Evolutionary conservation across 2,113 vertebrate species (phyloP), one percentile per base, ranked within the genome.

Genomic region (Phylloscopus whistleri): DNA sequence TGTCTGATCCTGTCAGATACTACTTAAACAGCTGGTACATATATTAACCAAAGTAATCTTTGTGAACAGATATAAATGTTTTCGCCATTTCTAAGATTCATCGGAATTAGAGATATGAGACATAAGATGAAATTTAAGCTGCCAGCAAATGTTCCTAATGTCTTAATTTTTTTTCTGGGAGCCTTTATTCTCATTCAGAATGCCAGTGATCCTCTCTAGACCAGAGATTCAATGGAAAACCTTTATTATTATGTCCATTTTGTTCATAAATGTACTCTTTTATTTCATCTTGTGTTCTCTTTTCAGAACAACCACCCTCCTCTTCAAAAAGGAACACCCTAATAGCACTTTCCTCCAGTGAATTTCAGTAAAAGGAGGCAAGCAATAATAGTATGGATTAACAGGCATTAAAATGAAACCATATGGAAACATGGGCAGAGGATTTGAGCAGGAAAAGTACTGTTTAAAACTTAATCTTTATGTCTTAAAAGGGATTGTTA

Each of bases 391-490:
- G 75, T 56, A 72, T 68, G 76, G 74, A 78, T 62, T 89, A 78
- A 90, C 2, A 6, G 62, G 43, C 63, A 89, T 66, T 76, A 94
- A 96, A 97, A 94, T 84, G 91, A 97, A 97, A 93, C 66, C 87
- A 94, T n/a, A 87, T 87, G 83, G 83, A 95, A 93, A 92, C 21
- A 92, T 5, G 46, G 84, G 43, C 66, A 91, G 56, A 92, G 17
- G 48, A 90, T 85, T 55, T 75, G 31, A 63, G 77, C 24, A 88
- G 76, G 41, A 84, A 89, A 96, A 93, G 84, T 87, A 89, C 73
- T 84, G 81, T 90, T 92, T 89, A 81, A 95, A 95, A 97, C 96
- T 89, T 87, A 91, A 91, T 91, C 55, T 93, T 83, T 91, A 87
- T 83, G 35, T 64, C 28, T 89, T 87, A 62, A 86, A 89, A 51